These are phyloP conservation scores for Melolontha melolontha DNA, from an alignment of 2,888 invertebrate genomes.

Conservation along the genomic window DNA sequence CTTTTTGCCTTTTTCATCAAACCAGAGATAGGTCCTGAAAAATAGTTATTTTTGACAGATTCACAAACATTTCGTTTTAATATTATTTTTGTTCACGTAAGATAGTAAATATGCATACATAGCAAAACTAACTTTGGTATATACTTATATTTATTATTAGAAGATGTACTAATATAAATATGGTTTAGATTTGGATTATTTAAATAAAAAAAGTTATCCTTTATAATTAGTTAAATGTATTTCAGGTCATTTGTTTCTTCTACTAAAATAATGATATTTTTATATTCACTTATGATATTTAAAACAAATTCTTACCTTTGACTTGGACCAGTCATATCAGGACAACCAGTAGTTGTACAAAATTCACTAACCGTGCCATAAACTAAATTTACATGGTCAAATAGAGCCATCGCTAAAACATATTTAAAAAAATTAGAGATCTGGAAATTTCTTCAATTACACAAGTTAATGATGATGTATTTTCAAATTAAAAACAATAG, in stretches of 20 bases:
- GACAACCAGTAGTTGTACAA: slow-evolving; percentile 95
- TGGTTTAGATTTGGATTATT: background rate
- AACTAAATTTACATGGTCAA: slow-evolving; percentile 98
- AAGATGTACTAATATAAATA: background rate
- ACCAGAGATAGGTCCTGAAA: slow-evolving; percentile 94
- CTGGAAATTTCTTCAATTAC: background rate
- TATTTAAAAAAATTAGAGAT: slow-evolving; percentile 15
- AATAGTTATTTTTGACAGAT: slow-evolving; percentile 44
- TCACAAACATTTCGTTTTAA: slow-evolving; percentile 14
- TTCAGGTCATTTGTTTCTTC: background rate
- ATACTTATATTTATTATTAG: slow-evolving; percentile 5
- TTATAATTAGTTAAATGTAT: background rate
- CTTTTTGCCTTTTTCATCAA: slow-evolving; percentile 99
- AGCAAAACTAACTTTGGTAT: background rate
- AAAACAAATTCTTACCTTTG: slow-evolving; percentile 75
- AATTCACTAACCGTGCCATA: slow-evolving; percentile 99
- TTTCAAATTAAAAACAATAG: too few species aligned
- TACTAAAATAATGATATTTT: too few species aligned
- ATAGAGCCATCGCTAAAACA: slow-evolving; percentile 90
- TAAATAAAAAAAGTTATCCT: background rate
- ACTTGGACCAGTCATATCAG: slow-evolving; percentile 97
- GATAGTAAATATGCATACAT: slow-evolving; percentile 8
- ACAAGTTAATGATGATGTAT: too few species aligned
- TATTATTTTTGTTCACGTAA: background rate
- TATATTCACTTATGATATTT: too few species aligned